Evolutionary conservation across 2,888 invertebrate genomes (phyloP), one percentile per base, ranked within the genome.

Genomic region (Trissolcus brochymenae): DNA sequence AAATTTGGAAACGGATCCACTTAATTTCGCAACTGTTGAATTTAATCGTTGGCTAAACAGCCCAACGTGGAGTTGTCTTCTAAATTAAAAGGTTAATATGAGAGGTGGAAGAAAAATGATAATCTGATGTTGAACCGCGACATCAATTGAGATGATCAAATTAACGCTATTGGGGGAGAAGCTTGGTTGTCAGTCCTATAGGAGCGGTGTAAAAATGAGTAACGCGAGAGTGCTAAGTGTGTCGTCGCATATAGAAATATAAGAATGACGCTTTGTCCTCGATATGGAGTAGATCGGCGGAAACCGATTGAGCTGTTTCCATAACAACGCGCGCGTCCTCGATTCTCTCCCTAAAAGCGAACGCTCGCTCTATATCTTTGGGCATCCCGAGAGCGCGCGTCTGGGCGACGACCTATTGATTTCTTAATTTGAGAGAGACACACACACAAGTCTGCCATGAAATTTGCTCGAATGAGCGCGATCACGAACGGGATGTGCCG

Each of bases 271-370:
- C 78, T 67, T 79, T 79, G 78, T 79, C 78, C 78, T 72, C 78
- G 78, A 76, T 79, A 79, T 72, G 72, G 78, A 79, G 78, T 79
- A 79, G 75, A 76, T 79, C 78, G 78, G 72, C 75, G 78, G 75
- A 79, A 75, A 76, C 72, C 78, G 78, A 75, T 79, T 75, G 78
- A 79, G 78, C 75, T 68, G 75, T 79, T 79, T 79, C 79, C 79
- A 79, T 79, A 79, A 79, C 79, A 76, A 79, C 79, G 79, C 79
- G 79, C 79, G 79, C 79, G 79, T 79, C 76, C 79, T 79, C 79
- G 64, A 79, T 79, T 79, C 79, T 79, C 79, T 79, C 79, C 79
- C 79, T 75, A 79, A 79, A 79, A 79, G 75, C 79, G 35, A 73
- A 73, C 73, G 71, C 79, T 76, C 79, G 79, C 76, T 79, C 79